A percentile compares a stretch with the other conserved stretches of the same genome.
Conservation (phyloP, 2,888 invertebrate species). For the Perdita meconis region DNA sequence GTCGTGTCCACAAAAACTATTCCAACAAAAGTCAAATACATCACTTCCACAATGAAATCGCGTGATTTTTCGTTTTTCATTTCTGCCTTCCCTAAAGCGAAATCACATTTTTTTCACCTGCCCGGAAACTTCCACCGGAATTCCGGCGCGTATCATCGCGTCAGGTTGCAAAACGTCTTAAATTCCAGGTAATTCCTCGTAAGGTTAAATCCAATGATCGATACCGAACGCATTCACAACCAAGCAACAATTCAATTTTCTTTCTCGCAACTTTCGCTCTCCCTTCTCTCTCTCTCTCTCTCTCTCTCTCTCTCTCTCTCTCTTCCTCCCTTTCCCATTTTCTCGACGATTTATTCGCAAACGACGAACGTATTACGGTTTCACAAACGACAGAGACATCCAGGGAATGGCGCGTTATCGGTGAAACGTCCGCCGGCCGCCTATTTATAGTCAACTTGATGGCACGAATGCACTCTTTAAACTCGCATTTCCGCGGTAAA, state of each 20-base stretch:
- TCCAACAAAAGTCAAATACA: too few relatives aligned
- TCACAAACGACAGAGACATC: constrained; percentile 34
- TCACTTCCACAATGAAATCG: too few relatives aligned
- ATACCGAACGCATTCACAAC: constrained; percentile 3
- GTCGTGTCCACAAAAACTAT: too few relatives aligned
- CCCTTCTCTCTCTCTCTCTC: neutral
- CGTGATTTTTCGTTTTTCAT: too few relatives aligned
- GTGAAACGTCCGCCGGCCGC: constrained; percentile 37
- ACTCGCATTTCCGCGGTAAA: constrained; percentile 53
- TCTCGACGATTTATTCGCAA: constrained; percentile 45
- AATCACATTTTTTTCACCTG: too few relatives aligned
- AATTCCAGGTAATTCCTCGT: neutral
- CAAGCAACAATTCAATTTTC: constrained; percentile 22
- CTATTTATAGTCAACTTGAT: constrained; percentile 48
- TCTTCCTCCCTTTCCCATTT: constrained; percentile 15
- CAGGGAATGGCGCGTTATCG: constrained; percentile 33
- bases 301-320: constrained; percentile 18
- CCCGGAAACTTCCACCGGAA: too few relatives aligned
- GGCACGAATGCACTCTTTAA: constrained; percentile 57
- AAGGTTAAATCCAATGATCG: neutral
- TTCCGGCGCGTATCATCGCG: too few relatives aligned
- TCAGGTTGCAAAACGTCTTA: neutral
- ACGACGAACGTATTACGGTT: constrained; percentile 32
- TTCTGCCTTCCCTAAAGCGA: too few relatives aligned
- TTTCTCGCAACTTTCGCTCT: constrained; percentile 1